Evolutionary conservation across 2,888 invertebrate species (phyloP).

Genomic region (Taphrorychus bicolor): DNA sequence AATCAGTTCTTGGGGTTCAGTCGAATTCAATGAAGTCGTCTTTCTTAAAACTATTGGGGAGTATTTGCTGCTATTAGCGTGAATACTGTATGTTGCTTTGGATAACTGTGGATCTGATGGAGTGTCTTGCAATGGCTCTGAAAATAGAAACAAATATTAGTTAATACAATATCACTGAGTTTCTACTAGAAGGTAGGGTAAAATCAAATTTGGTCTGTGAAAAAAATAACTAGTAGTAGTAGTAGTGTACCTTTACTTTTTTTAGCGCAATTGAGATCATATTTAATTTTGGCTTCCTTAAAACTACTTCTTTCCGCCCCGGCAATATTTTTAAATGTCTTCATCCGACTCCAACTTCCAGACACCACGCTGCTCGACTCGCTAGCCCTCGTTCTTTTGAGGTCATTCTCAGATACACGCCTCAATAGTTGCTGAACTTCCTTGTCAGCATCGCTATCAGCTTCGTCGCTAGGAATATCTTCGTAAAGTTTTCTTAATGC

Average conservation of each 20-base stretch:
- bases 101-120: conserved; percentile 9
- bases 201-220: too few relatives aligned
- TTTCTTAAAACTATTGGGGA: conserved; percentile 50
- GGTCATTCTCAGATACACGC: conserved; percentile 41
- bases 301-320: conserved; percentile 42
- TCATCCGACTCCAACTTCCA: conserved; percentile 67
- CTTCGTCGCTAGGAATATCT: conserved; percentile 61
- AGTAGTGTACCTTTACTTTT: conserved; percentile 56
- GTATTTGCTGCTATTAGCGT: conserved; percentile 39
- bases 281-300: conserved; percentile 46
- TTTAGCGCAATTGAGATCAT: conserved; percentile 45
- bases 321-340: conserved; percentile 56
- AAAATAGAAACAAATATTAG: too few relatives aligned
- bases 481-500: conserved; percentile 59
- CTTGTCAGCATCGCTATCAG: conserved; percentile 64
- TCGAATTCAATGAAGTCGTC: conserved; percentile 37
- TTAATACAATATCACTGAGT: too few relatives aligned
- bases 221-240: too few relatives aligned
- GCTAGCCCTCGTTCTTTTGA: conserved; percentile 47
- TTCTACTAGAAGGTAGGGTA: too few relatives aligned
- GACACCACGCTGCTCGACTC: conserved; percentile 59
- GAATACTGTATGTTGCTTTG: conserved; percentile 31
- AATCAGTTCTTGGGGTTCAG: conserved; percentile 44
- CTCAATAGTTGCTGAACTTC: conserved; percentile 67
- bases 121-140: conserved; percentile 21